These are phyloP conservation scores for Tetropium fuscum DNA, from an alignment of 2,888 invertebrate species.

Conservation along the genomic window DNA sequence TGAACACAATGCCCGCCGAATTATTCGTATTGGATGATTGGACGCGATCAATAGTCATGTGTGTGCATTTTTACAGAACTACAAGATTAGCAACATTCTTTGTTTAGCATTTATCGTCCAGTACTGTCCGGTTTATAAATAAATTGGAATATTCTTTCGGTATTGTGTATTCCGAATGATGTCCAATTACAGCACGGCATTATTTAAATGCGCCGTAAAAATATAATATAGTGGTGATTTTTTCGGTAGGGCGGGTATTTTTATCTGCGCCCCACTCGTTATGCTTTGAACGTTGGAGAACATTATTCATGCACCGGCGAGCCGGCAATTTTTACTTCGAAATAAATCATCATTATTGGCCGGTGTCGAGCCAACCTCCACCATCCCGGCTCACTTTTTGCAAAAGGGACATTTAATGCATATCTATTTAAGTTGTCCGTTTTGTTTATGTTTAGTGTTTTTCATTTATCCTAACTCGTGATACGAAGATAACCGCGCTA, in stretches of 20 bases:
- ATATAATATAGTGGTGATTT: slow-evolving; percentile 63
- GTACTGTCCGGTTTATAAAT: slow-evolving; percentile 31
- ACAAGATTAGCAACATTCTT: no score
- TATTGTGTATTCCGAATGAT: slow-evolving; percentile 47
- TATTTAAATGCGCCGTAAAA: slow-evolving; percentile 61
- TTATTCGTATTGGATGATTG: no score
- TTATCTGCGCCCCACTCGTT: slow-evolving; percentile 61
- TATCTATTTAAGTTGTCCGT: slow-evolving; percentile 47
- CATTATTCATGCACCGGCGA: slow-evolving; percentile 70
- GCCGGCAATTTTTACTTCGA: slow-evolving; percentile 70
- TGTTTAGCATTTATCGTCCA: no score
- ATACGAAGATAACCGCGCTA: slow-evolving; percentile 51
- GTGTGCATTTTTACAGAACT: no score
- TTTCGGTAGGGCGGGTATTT: slow-evolving; percentile 56
- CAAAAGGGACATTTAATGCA: slow-evolving; percentile 41
- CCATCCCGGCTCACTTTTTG: slow-evolving; percentile 39
- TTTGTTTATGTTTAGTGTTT: slow-evolving; percentile 62
- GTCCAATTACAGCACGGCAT: slow-evolving; percentile 54
- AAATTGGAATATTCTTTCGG: slow-evolving; percentile 37
- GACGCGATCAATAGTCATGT: no score
- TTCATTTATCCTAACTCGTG: slow-evolving; percentile 56
- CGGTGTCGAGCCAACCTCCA: slow-evolving; percentile 55
- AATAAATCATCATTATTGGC: slow-evolving; percentile 74
- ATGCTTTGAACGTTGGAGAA: slow-evolving; percentile 65
- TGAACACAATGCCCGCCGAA: no score